Percentiles rank a stretch among this genome's conserved stretches.
Conservation (phyloP, 1,140 invertebrate genomes). For the Drosophila ambigua region DNA sequence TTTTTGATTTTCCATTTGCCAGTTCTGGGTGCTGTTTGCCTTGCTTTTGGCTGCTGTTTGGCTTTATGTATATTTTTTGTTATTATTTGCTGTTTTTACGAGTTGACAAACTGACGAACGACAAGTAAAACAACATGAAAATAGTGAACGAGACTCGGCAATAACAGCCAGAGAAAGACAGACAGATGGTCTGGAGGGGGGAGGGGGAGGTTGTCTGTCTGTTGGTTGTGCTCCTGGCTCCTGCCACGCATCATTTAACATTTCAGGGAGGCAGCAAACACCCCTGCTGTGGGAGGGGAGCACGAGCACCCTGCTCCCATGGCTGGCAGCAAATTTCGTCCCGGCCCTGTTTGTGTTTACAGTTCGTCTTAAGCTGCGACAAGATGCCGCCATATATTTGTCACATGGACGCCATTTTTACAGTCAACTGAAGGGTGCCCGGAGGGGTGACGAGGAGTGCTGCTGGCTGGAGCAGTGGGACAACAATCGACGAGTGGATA, state of each 20-base stretch:
- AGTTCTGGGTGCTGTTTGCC: conserved; percentile 16
- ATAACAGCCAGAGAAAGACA: conserved; percentile 13
- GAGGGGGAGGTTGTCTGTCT: not conserved
- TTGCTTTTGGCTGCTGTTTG: conserved; percentile 15
- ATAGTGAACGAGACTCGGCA: conserved; percentile 37
- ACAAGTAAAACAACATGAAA: conserved; percentile 14
- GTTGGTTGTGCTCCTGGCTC: conserved; percentile 1
- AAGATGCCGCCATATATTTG: conserved; percentile 71
- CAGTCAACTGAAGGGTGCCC: conserved; percentile 15
- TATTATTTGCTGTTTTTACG: conserved; percentile 58
- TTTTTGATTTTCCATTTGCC: conserved; percentile 55
- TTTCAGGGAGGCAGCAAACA: not conserved
- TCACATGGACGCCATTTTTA: conserved; percentile 74
- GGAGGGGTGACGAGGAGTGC: not conserved
- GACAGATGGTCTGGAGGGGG: not conserved
- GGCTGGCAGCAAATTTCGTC: conserved; percentile 23
- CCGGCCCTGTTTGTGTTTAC: conserved; percentile 69
- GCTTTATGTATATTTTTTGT: conserved; percentile 1
- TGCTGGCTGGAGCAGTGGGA: conserved; percentile 34
- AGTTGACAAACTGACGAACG: conserved; percentile 61
- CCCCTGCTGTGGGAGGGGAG: not conserved
- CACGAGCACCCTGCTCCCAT: conserved; percentile 1
- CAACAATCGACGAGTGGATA: conserved; percentile 73
- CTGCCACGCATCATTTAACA: conserved; percentile 72
- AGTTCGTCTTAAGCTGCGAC: conserved; percentile 74